phyloP scores from a whole-genome alignment of 1,140 invertebrate genomes.

The Pachypsylla venusta region DNA sequence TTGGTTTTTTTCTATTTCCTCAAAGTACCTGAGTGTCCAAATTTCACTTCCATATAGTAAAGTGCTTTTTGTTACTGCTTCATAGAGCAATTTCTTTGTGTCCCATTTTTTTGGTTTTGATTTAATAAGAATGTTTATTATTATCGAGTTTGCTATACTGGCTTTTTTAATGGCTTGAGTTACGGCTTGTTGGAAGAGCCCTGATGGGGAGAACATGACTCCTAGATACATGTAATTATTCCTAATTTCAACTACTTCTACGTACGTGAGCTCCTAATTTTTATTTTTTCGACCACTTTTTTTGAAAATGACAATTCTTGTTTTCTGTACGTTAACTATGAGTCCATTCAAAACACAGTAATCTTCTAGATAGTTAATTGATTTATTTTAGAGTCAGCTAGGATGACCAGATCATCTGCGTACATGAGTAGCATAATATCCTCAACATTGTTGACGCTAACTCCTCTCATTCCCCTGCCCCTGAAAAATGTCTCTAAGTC shows the following conservation, averaged over 20 bases:
- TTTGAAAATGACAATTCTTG: conserved; percentile 23
- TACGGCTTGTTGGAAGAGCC: background rate
- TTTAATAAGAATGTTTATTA: background rate
- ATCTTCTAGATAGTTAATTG: conserved; percentile 10
- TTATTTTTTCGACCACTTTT: conserved; percentile 17
- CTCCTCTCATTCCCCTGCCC: background rate
- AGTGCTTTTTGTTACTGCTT: background rate
- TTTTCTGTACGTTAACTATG: conserved; percentile 22
- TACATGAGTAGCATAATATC: conserved; percentile 17
- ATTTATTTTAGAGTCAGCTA: conserved; percentile 9
- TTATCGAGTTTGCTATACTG: background rate
- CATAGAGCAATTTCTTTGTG: background rate
- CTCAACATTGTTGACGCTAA: conserved; percentile 11
- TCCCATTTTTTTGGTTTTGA: background rate
- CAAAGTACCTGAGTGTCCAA: background rate
- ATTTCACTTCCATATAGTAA: background rate
- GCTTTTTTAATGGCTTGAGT: background rate
- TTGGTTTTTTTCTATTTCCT: background rate
- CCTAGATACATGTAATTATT: background rate
- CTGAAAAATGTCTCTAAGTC: conserved; percentile 19
- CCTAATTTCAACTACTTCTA: background rate
- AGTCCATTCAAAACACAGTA: conserved; percentile 19
- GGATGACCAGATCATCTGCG: conserved; percentile 16
- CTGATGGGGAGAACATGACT: background rate
- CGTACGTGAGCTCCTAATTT: background rate